Evolutionary conservation across 2,113 vertebrate genomes (phyloP).

Genomic region (Pterocles gutturalis): DNA sequence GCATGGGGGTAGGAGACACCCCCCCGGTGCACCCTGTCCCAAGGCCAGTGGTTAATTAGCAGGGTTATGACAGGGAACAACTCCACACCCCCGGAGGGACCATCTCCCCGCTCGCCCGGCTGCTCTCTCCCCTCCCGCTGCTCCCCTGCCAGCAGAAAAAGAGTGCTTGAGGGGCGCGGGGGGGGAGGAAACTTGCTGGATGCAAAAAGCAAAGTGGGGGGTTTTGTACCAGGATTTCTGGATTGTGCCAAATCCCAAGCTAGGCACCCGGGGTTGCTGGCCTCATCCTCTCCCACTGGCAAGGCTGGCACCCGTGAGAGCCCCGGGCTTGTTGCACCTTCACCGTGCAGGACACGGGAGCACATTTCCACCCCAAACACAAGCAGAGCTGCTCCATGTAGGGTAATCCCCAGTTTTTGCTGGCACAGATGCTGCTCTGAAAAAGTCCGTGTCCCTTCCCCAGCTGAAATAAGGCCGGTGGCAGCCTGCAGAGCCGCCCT

Average conservation of each 20-base stretch:
- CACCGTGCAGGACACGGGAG: accelerated
- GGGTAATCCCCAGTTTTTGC: accelerated
- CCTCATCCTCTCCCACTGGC: accelerated
- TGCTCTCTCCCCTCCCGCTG: neutral
- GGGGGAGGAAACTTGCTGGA: neutral
- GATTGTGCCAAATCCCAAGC: neutral
- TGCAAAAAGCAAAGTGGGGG: neutral
- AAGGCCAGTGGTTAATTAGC: neutral
- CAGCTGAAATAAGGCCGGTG: neutral
- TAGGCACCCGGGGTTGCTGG: neutral
- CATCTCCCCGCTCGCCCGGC: accelerated
- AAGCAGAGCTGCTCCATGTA: neutral
- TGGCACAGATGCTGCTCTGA: neutral
- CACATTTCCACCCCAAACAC: neutral
- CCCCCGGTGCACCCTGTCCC: neutral
- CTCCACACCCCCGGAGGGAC: no score
- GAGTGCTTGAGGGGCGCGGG: neutral
- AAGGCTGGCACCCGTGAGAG: neutral
- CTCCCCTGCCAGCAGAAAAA: neutral
- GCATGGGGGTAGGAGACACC: neutral
- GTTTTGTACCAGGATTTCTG: neutral
- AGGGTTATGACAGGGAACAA: neutral
- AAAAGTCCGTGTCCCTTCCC: neutral
- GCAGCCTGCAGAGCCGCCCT: neutral
- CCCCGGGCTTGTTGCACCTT: neutral